Evolutionary conservation across 2,888 invertebrate species (phyloP).

Genomic region (Eudasyphora cyanicolor): DNA sequence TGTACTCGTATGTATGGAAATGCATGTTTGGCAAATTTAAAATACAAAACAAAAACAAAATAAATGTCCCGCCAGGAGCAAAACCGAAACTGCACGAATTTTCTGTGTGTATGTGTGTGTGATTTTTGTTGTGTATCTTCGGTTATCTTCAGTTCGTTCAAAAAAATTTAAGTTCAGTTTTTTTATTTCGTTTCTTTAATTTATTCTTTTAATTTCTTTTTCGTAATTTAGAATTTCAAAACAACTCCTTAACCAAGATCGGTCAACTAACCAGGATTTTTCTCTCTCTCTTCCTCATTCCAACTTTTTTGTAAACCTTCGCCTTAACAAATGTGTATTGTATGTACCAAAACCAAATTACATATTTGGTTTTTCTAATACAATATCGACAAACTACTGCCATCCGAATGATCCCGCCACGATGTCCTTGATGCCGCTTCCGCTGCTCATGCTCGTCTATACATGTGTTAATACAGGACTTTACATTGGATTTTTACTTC

Average conservation of each 20-base stretch:
- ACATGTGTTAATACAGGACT: conserved; percentile 86
- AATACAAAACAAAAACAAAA: too few species aligned
- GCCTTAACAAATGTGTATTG: too few species aligned
- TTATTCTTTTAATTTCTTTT: not conserved
- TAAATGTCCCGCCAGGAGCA: conserved; percentile 2
- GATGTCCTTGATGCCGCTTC: not conserved
- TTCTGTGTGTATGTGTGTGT: conserved; percentile 1
- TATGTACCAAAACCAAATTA: too few species aligned
- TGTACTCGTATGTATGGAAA: not conserved
- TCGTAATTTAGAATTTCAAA: not conserved
- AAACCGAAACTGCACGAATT: conserved; percentile 24
- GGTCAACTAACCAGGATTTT: not conserved
- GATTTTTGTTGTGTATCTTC: not conserved
- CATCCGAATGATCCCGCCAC: not conserved
- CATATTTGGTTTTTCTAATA: too few species aligned
- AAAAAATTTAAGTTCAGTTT: not conserved
- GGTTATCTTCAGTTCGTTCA: not conserved
- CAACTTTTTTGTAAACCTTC: not conserved
- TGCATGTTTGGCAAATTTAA: not conserved
- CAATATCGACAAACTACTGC: too few species aligned
- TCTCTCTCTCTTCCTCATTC: conserved; percentile 15
- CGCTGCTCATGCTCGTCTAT: not conserved
- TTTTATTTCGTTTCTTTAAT: not conserved
- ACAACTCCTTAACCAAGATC: not conserved
- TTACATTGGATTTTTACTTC: conserved; percentile 99